Evolutionary conservation across 2,113 vertebrate species (phyloP).

Genomic region (Onychostruthus taczanowskii): DNA sequence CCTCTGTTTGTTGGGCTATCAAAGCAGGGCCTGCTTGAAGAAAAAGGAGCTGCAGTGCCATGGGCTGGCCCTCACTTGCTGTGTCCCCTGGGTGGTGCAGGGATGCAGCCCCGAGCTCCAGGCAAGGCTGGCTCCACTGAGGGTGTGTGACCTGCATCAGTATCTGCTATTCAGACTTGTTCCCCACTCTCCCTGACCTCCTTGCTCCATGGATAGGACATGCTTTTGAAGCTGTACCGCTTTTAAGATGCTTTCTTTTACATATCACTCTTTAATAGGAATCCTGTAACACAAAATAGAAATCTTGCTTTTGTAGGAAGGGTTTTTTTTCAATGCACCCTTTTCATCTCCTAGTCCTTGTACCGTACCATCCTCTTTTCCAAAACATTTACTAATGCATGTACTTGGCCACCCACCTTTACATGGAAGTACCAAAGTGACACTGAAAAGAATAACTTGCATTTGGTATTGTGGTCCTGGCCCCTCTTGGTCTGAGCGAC

Average conservation of each 20-base stretch:
- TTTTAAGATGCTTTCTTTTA: constrained; percentile 9
- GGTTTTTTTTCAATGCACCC: not conserved
- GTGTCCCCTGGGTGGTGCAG: not conserved
- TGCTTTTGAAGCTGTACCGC: constrained; percentile 17
- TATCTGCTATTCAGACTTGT: not conserved
- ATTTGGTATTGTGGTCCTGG: not conserved
- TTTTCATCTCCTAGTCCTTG: not conserved
- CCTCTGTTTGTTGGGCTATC: not conserved
- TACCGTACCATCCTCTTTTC: not conserved
- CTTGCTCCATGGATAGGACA: not conserved
- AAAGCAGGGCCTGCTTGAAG: not conserved
- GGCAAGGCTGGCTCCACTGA: not conserved
- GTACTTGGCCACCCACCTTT: not conserved
- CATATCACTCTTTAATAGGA: not conserved
- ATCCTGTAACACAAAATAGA: not conserved
- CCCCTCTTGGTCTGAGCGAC: not conserved
- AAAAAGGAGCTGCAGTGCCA: not conserved
- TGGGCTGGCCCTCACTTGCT: not conserved
- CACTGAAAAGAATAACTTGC: not conserved
- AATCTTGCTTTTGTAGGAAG: not conserved
- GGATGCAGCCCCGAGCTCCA: not conserved
- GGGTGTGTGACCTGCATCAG: not conserved
- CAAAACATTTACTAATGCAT: not conserved
- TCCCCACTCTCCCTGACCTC: not conserved
- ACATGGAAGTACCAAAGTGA: constrained; percentile 19